Evolutionary conservation across 2,888 invertebrate genomes (phyloP), one percentile per base, ranked within the genome.

Genomic region (Sesia bembeciformis): DNA sequence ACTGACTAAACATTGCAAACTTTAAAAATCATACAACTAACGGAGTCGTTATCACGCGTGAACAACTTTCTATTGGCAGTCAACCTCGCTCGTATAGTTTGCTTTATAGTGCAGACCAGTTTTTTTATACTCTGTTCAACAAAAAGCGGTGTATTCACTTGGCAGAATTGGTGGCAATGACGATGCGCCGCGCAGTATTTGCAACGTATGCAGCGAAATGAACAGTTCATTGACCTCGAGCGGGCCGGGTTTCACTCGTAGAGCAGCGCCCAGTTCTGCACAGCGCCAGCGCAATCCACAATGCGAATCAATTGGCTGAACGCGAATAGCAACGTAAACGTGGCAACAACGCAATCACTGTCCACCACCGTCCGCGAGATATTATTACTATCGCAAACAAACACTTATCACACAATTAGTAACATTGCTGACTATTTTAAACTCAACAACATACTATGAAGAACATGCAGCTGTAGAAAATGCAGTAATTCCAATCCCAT

Each of bases 201-300:
- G 87, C 89, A 89, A 87, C 86, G 87, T 85, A 88, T 89, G 88
- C 88, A 89, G 89, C 85, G 77, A 89, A 88, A 88, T 86, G 84
- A 83, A 79, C 80, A 84, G 89, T 85, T 87, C 88, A 72, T 78
- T 80, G 86, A 87, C 84, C 88, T 78, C 80, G 73, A 73, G 72
- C 79, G 71, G 74, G 82, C 83, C 81, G 78, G 84, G 88, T 88
- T 89, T 88, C 86, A 87, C 89, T 88, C 78, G 79, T 79, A 80
- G 75, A 85, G 71, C 74, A 81, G 76, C 61, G 61, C 58, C 60
- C 58, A 61, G 60, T 58, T 57, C 77, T 58, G 57, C 59, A 58
- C 58, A 59, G 58, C 56, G 60, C 56, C 58, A 58, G 59, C 58
- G 57, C 59, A 56, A 68, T 67, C 69, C 67, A 68, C 65, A 65